phyloP scores from a whole-genome alignment of 2,888 invertebrate species.

The Caprella mutica region DNA sequence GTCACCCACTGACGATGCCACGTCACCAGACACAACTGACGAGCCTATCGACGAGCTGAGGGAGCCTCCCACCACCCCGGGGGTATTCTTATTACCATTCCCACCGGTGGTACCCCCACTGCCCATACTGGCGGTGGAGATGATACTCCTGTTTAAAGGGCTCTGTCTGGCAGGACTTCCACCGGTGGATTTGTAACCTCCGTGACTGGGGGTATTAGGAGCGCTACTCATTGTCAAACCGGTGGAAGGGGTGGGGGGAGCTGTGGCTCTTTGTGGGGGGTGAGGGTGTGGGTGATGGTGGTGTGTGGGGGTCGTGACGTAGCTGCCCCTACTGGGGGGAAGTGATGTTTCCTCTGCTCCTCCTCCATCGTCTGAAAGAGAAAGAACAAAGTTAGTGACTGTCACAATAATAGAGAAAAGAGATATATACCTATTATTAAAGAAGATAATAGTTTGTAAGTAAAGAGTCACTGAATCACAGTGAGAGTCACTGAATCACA shows the following conservation, averaged over 20 bases:
- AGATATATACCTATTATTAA: too few species aligned
- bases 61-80: too few species aligned
- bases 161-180: neutral
- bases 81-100: too few species aligned
- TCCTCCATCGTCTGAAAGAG: neutral
- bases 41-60: slow-evolving; percentile 4
- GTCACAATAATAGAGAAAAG: too few species aligned
- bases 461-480: too few species aligned
- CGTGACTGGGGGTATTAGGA: neutral
- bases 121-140: neutral
- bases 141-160: neutral
- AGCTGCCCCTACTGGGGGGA: neutral
- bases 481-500: too few species aligned
- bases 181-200: neutral
- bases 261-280: neutral
- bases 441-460: too few species aligned
- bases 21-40: slow-evolving; percentile 1
- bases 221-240: slow-evolving; percentile 1
- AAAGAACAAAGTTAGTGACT: neutral
- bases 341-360: neutral
- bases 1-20: slow-evolving; percentile 3
- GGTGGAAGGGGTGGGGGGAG: neutral
- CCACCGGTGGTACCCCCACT: neutral
- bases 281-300: slow-evolving; percentile 4
- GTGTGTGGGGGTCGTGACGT: slow-evolving; percentile 5